Base-by-base conservation (phyloP, 2,797 vertebrate genomes). In the Gymnothorax javanicus region DNA sequence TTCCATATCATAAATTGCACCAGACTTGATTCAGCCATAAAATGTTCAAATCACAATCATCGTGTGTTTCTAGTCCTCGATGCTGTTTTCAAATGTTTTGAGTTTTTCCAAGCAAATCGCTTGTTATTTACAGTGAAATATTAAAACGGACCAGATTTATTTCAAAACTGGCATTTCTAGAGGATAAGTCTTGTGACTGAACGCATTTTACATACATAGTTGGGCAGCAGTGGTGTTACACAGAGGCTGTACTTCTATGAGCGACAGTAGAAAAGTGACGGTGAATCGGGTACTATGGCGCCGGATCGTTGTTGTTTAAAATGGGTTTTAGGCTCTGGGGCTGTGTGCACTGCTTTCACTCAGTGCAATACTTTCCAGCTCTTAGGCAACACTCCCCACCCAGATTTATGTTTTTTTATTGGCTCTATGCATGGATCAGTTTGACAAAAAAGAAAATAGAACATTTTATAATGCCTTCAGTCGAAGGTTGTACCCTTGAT, bases 211-310 rank as follows among this genome's bases (percentile, higher is more conserved):
- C 77, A 81, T 56, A 23, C 77, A 33, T 8, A 81, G n/a, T 81
- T 56, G 77, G 54, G 20, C 9, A 20, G 52, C 52, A 81, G 77
- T 3, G 17, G 77, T 81, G 50, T 77, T 4, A 77, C 43, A 56
- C 54, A 8, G 50, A 54, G 8, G 64, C 64, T 69, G 23, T 52
- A 81, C 77, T 81, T 81, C 52, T n/a, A 81, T 23, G 25, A 81
- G 20, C 52, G 52, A 77, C 33, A 77, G 73, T 56, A 56, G 52
- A 56, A 33, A 81, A 81, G 77, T 81, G 25, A 54, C 23, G n/a
- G 77, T 17, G 77, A 81, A 56, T 54, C 52, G 56, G 52, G 17
- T 23, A 56, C 77, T 81, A 81, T 81, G 77, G 77, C 77, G 77
- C 20, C 52, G 50, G 77, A 54, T 50, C 20, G 77, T 23, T 81